Evolutionary conservation across 2,797 vertebrate genomes (phyloP).

Genomic region (Myioborus melanocephalus): DNA sequence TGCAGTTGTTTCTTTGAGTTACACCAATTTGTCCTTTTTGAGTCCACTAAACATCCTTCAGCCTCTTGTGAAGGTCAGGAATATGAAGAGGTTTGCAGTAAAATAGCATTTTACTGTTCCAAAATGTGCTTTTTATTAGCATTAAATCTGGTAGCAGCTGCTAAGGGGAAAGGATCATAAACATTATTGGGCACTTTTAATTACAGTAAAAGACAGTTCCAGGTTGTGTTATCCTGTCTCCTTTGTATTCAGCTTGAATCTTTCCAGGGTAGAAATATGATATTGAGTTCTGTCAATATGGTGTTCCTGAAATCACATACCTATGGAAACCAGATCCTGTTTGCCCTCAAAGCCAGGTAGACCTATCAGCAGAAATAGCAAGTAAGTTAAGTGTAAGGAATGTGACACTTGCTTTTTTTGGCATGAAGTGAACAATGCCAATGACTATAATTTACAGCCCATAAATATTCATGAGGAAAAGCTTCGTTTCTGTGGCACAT

Average conservation of each 20-base stretch:
- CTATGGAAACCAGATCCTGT: neutral
- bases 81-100: conserved; percentile 19
- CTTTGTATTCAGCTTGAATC: neutral
- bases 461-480: conserved; percentile 5
- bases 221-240: neutral
- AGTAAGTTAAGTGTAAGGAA: neutral
- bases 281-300: neutral
- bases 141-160: conserved; percentile 64
- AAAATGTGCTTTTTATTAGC: conserved; percentile 60
- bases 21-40: neutral
- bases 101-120: conserved; percentile 49
- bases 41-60: neutral
- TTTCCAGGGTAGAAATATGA: neutral
- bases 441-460: neutral
- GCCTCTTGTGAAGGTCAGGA: conserved; percentile 44
- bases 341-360: neutral
- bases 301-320: neutral
- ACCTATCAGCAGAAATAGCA: neutral
- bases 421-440: conserved; percentile 3
- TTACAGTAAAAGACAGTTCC: conserved; percentile 54
- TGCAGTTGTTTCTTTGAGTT: neutral
- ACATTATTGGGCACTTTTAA: conserved; percentile 68
- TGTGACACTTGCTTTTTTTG: conserved; percentile 3
- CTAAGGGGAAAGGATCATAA: conserved; percentile 53
- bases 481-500: neutral